Conservation (phyloP, 2,113 vertebrate species). For the Eonycteris spelaea region DNA sequence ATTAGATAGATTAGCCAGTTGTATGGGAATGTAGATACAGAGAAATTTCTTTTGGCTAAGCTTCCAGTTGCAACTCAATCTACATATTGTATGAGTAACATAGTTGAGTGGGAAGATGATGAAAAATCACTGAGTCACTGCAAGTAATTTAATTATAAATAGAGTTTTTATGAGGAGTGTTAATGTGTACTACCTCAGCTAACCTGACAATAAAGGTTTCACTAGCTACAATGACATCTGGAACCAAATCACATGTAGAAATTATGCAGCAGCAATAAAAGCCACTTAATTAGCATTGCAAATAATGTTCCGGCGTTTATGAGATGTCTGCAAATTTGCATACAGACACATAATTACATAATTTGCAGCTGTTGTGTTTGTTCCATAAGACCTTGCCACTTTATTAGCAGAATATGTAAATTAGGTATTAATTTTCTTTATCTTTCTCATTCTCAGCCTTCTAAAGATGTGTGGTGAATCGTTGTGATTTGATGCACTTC, state of each 20-base stretch:
- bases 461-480: slow-evolving; percentile 71
- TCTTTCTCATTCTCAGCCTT: slow-evolving; percentile 60
- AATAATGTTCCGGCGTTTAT: slow-evolving; percentile 84
- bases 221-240: slow-evolving; percentile 85
- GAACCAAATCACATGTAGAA: slow-evolving; percentile 82
- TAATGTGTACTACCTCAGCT: slow-evolving; percentile 84
- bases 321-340: slow-evolving; percentile 86
- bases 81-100: slow-evolving; percentile 11
- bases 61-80: not conserved
- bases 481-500: not conserved
- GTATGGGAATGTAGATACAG: not conserved
- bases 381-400: slow-evolving; percentile 82
- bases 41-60: not conserved
- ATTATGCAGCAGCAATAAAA: slow-evolving; percentile 86
- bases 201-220: slow-evolving; percentile 86
- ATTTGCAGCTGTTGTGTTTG: slow-evolving; percentile 87
- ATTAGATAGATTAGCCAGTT: slow-evolving; percentile 21
- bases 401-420: slow-evolving; percentile 83
- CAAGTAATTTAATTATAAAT: slow-evolving; percentile 84
- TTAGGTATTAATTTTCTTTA: slow-evolving; percentile 76
- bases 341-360: slow-evolving; percentile 87
- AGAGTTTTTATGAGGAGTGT: slow-evolving; percentile 79
- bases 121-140: slow-evolving; percentile 74
- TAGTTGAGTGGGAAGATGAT: slow-evolving; percentile 60
- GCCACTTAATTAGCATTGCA: slow-evolving; percentile 87